Conservation (phyloP, 1,140 invertebrate genomes). For the Halyomorpha halys region DNA sequence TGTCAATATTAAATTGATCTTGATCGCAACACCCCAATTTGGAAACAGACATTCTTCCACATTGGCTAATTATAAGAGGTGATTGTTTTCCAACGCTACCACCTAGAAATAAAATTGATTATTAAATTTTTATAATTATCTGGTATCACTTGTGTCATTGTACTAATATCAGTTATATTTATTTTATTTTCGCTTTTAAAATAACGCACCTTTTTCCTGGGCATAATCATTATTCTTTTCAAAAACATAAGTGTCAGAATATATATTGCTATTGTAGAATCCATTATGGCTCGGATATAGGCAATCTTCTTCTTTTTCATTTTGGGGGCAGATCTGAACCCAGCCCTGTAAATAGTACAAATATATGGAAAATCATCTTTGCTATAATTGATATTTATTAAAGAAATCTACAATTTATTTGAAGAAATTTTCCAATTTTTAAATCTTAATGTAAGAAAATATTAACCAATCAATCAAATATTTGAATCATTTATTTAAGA, state of each 20-base stretch:
- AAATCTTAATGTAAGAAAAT: too few relatives aligned
- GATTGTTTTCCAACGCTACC: constrained; percentile 29
- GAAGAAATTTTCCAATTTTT: too few relatives aligned
- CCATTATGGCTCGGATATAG: constrained; percentile 27
- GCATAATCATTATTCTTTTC: constrained; percentile 25
- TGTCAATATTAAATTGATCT: constrained; percentile 13
- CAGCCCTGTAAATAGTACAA: constrained; percentile 16
- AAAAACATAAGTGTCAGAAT: constrained; percentile 32
- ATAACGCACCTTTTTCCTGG: constrained; percentile 21
- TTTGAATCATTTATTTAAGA: too few relatives aligned
- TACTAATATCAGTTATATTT: not conserved
- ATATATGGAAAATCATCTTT: not conserved
- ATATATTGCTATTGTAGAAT: constrained; percentile 30
- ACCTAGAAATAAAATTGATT: not conserved
- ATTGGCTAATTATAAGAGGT: constrained; percentile 29
- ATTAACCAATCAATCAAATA: too few relatives aligned
- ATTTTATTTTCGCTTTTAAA: not conserved
- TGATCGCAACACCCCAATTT: constrained; percentile 29
- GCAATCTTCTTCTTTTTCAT: constrained; percentile 24
- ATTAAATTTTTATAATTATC: not conserved
- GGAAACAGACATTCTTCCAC: constrained; percentile 31
- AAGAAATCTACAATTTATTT: not conserved
- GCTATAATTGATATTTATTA: not conserved
- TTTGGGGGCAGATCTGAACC: constrained; percentile 25
- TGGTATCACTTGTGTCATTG: not conserved